Evolutionary conservation across 2,113 vertebrate species (phyloP), one percentile per base, ranked within the genome.

Genomic region (Boleophthalmus pectinirostris): DNA sequence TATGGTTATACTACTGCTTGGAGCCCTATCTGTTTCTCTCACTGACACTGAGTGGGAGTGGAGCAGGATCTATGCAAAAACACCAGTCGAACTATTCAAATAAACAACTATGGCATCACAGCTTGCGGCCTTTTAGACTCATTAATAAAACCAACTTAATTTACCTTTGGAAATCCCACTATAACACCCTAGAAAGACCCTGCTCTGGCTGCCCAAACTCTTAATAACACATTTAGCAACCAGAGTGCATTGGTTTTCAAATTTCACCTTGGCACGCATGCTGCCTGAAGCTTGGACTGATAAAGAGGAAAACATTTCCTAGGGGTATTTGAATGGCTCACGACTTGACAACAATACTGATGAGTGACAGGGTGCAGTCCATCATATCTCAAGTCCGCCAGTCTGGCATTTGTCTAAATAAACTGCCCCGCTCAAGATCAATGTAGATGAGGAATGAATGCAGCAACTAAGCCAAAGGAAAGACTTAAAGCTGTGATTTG

Each of bases 361-460:
- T 71, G 69, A 72, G n/a, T 74, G 80, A 78, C 77, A 49, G 68
- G 47, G 72, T 8, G 58, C 25, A 33, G 58, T 61, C 58, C 58
- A 18, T 61, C 58, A 61, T 18, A 33, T 18, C 25, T 33, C 25
- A 61, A 33, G 58, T 61, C 58, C 58, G 9, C 25, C 60, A 54
- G 70, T 21, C 54, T 49, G 61, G 38, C 63, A 57, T 78, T 78
- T 71, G 72, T 73, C 69, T 80, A 73, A 79, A 76, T 77, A 83
- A 77, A 68, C 24, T 68, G 79, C 73, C 69, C 72, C 73, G 74
- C 79, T 49, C 35, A 49, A 25, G 61, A 65, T 29, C 54, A 43
- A 53, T 1, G 68, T 76, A 57, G 24, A 77, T 75, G 75, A 75
- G 46, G 58, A 77, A 81, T 73, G 54, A 82, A 71, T 38, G 61